phyloP scores from a whole-genome alignment of 1,140 invertebrate species.

The Zaprionus nigranus region DNA sequence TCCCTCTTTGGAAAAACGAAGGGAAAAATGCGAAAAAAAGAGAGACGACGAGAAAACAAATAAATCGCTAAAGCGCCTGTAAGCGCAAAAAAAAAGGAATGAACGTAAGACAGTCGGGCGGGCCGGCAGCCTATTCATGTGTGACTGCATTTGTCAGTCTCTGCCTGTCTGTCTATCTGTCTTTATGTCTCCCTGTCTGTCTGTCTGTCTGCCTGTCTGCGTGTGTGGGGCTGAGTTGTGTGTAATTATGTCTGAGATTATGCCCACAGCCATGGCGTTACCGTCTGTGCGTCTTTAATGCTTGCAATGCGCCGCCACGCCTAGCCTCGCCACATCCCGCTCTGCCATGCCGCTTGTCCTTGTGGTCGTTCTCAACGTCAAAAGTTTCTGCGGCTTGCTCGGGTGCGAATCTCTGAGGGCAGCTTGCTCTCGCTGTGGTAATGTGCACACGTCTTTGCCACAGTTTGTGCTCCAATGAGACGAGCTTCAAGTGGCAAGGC shows the following conservation, averaged over 20 bases:
- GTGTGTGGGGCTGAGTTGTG: constrained; percentile 53
- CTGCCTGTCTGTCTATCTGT: constrained; percentile 9
- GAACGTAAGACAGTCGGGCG: constrained; percentile 31
- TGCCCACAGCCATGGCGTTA: constrained; percentile 68
- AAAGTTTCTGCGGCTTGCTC: constrained; percentile 70
- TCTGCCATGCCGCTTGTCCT: constrained; percentile 32
- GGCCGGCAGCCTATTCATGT: constrained; percentile 57
- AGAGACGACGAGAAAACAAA: constrained; percentile 31
- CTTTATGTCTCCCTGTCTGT: too few species aligned
- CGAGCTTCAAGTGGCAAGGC: not conserved
- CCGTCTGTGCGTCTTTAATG: constrained; percentile 64
- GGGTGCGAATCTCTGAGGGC: constrained; percentile 49
- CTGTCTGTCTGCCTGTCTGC: constrained; percentile 37
- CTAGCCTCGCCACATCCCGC: not conserved
- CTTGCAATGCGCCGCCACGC: constrained; percentile 21
- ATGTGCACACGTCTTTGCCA: constrained; percentile 65
- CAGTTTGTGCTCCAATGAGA: constrained; percentile 52
- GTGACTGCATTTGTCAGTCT: constrained; percentile 76
- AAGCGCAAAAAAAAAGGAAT: constrained; percentile 14
- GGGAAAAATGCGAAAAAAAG: not conserved
- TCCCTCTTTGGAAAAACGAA: constrained; percentile 35
- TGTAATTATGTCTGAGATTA: constrained; percentile 83
- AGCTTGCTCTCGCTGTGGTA: constrained; percentile 30
- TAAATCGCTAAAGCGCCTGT: constrained; percentile 35
- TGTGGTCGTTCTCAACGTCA: constrained; percentile 58